Evolutionary conservation across 2,113 vertebrate genomes (phyloP).

Genomic region (Oostethus manadensis): DNA sequence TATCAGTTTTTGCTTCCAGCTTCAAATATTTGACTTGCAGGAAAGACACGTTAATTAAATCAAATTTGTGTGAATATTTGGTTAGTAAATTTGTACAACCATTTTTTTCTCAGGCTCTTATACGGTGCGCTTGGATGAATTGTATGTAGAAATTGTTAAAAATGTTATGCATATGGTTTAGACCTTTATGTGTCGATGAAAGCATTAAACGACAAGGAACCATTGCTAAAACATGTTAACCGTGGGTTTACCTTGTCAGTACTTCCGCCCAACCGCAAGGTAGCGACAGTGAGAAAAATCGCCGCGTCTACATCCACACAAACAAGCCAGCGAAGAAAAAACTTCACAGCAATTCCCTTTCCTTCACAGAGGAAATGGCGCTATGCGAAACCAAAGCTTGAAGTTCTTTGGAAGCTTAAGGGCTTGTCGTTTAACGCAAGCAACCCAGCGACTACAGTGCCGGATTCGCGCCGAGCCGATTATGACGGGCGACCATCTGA

Average conservation of each 20-base stretch:
- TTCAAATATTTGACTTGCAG: too few relatives aligned
- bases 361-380: slow-evolving; percentile 49
- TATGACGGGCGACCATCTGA: slow-evolving; percentile 42
- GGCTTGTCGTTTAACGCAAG: slow-evolving; percentile 1
- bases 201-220: too few relatives aligned
- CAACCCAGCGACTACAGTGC: not conserved
- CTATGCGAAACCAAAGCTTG: slow-evolving; percentile 24
- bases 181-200: too few relatives aligned
- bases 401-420: slow-evolving; percentile 15
- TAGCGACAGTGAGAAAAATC: slow-evolving; percentile 12
- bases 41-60: too few relatives aligned
- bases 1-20: too few relatives aligned
- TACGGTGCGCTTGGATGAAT: too few relatives aligned
- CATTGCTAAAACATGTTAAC: too few relatives aligned
- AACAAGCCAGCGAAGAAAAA: slow-evolving; percentile 24
- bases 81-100: too few relatives aligned
- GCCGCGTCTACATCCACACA: not conserved
- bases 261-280: not conserved
- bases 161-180: too few relatives aligned
- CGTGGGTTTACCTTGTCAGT: not conserved
- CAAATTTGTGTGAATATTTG: too few relatives aligned
- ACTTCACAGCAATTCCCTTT: slow-evolving; percentile 15
- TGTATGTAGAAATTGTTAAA: too few relatives aligned
- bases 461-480: slow-evolving; percentile 25
- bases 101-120: too few relatives aligned